Evolutionary conservation across 2,888 invertebrate species (phyloP).

Genomic region (Phengaris arion): DNA sequence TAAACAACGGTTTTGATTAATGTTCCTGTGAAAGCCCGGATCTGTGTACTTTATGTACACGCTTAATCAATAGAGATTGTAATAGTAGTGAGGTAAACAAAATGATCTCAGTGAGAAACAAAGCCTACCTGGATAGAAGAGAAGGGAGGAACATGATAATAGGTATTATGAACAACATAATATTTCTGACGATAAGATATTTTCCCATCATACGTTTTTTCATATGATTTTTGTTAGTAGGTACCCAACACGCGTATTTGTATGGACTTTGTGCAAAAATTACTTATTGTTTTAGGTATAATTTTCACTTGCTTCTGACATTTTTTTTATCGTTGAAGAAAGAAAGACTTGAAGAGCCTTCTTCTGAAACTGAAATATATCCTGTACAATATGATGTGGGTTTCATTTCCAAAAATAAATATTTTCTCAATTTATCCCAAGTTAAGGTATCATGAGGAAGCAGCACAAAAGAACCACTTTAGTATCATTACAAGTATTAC

Average conservation of each 20-base stretch:
- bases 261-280: no score
- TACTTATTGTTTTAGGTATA: no score
- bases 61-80: slow-evolving; percentile 21
- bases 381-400: no score
- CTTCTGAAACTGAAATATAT: no score
- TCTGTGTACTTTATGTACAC: slow-evolving; percentile 22
- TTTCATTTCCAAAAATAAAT: neutral
- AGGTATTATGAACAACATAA: neutral
- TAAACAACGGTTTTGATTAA: slow-evolving; percentile 26
- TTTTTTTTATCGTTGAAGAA: no score
- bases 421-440: neutral
- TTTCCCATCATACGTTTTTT: neutral
- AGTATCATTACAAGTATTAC: slow-evolving; percentile 7
- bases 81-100: slow-evolving; percentile 9
- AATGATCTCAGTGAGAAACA: neutral
- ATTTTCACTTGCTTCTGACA: no score
- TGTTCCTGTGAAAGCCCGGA: slow-evolving; percentile 15
- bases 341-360: no score
- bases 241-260: no score
- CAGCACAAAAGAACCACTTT: neutral
- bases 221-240: no score
- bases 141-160: neutral
- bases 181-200: neutral
- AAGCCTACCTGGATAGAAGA: neutral
- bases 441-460: neutral